Base-by-base conservation (phyloP, 2,888 invertebrate species). In the Ethmia dodecea region DNA sequence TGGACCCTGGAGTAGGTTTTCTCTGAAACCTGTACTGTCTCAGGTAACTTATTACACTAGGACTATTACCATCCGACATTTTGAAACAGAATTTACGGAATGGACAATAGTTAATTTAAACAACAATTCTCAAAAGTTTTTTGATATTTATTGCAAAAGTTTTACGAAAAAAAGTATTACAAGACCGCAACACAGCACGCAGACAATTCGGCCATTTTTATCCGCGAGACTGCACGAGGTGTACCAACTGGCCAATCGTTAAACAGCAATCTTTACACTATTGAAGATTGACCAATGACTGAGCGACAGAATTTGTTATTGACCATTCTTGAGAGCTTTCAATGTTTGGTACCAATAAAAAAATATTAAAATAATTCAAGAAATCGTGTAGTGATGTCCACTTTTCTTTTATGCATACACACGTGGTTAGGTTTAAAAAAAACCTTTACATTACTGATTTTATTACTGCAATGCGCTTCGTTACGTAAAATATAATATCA, bases 21-120 rank as follows among this genome's bases (percentile, higher is more conserved):
- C 89, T 91, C 67, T 91, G 90, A 70, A 91, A 91, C 59, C 92
- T 88, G 65, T 91, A 92, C 63, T 89, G 90, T 55, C 91, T 86
- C 50, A 92, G 79, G 72, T 90, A 88, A 69, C 88, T 89, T 60
- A 90, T 74, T 52, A 89, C 77, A 65, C 86, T 89, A 31, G 89
- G 88, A 58, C 88, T 89, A 52, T 73, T 75, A 52, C 72, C 71
- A 55, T 84, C 77, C 47, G 84, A 80, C 86, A 86, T 86, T 48
- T 60, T 73, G 45, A 47, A 48, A 55, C 45, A 43, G 37, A 37
- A 33, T 39, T 13, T 13, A 28, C 36, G 28, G 26, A 33, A 34
- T 10, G 28, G 32, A 22, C 6, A 28, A 28, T 35, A 43, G 35
- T 35, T 28, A 22, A 33, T 33, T 39, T 37, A 12, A 32, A 14